phyloP scores from a whole-genome alignment of 2,888 invertebrate species.

The Drosophila atroscutellata region DNA sequence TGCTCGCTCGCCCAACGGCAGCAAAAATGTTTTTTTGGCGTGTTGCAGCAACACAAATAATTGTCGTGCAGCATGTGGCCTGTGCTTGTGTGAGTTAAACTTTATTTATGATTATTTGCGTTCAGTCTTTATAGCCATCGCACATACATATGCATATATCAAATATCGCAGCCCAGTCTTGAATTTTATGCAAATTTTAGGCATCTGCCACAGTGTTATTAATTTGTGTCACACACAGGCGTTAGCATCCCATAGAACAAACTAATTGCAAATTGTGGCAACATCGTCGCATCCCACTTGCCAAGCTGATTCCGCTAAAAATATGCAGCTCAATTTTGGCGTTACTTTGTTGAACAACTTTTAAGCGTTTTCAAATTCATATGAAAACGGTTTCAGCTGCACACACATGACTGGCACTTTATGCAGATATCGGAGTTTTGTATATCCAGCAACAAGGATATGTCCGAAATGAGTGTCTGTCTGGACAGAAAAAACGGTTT shows the following conservation, averaged over 20 bases:
- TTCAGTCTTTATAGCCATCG: constrained; percentile 59
- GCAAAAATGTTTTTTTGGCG: constrained; percentile 67
- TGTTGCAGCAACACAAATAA: constrained; percentile 79
- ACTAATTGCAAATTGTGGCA: constrained; percentile 41
- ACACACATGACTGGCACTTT: constrained; percentile 30
- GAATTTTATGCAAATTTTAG: constrained; percentile 54
- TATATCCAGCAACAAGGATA: constrained; percentile 19
- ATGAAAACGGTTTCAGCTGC: constrained; percentile 59
- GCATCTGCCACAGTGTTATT: constrained; percentile 57
- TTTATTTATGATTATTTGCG: constrained; percentile 73
- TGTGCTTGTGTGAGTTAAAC: constrained; percentile 45
- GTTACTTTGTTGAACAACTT: constrained; percentile 53
- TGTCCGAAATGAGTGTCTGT: not conserved
- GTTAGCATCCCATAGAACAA: constrained; percentile 8
- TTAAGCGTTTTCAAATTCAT: constrained; percentile 31
- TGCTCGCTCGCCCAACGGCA: constrained; percentile 29
- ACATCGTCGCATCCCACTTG: not conserved
- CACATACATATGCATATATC: constrained; percentile 28
- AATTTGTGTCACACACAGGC: constrained; percentile 44
- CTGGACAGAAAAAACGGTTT: constrained; percentile 23
- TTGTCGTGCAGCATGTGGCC: constrained; percentile 79
- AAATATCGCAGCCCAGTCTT: constrained; percentile 47
- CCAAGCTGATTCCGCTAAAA: constrained; percentile 11
- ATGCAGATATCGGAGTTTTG: constrained; percentile 47
- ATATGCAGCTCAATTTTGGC: constrained; percentile 8